A percentile compares a stretch with the other conserved stretches of the same genome.
Conservation (phyloP, 2,797 vertebrate genomes). For the Intellagama lesueurii region DNA sequence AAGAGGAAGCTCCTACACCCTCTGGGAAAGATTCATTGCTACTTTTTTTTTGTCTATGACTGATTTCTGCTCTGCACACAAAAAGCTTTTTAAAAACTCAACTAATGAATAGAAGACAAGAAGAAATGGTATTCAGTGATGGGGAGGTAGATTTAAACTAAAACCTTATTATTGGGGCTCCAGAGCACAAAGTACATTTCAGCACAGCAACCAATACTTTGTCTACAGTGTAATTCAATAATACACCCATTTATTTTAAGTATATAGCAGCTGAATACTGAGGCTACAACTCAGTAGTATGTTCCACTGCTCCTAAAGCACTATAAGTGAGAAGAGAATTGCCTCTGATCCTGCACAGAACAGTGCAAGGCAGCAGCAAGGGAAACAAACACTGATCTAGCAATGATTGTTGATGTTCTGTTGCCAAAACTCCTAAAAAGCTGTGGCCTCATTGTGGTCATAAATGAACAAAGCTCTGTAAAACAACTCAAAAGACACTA, state of each 20-base stretch:
- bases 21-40: neutral
- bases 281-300: neutral
- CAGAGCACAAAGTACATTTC: neutral
- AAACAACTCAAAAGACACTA: neutral
- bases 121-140: neutral
- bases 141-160: neutral
- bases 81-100: neutral
- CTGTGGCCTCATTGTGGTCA: neutral
- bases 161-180: neutral
- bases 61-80: neutral
- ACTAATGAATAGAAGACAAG: neutral
- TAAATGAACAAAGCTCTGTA: neutral
- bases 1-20: neutral
- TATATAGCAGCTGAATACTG: neutral
- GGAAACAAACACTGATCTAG: neutral
- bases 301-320: neutral
- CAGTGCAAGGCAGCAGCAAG: neutral
- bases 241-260: neutral
- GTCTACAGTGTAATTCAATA: too few relatives aligned
- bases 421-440: neutral
- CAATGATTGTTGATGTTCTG: neutral
- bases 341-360: neutral
- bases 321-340: neutral
- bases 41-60: neutral
- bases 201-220: neutral